A percentile compares a stretch with the other conserved stretches of the same genome.
Conservation (phyloP, 35 echinoderm and acorn worm species). For the Eucidaris tribuloides region DNA sequence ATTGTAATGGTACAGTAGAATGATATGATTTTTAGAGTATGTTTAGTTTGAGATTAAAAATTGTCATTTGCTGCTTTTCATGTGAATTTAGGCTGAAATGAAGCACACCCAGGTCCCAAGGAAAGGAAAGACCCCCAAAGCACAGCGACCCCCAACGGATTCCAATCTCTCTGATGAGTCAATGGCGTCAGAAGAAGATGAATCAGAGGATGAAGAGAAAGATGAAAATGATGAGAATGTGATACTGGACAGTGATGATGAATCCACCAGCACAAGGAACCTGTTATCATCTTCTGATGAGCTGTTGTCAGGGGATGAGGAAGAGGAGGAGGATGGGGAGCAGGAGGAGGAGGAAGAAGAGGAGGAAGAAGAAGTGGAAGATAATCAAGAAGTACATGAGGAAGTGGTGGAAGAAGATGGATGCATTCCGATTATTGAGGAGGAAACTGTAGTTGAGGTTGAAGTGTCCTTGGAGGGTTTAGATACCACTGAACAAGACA, state of each 20-base stretch:
- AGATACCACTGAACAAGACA: too few species aligned
- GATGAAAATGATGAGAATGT: neutral
- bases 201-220: neutral
- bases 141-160: neutral
- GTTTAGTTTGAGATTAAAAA: too few species aligned
- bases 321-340: neutral
- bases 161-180: neutral
- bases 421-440: neutral
- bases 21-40: too few species aligned
- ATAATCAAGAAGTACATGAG: neutral
- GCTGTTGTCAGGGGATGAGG: neutral
- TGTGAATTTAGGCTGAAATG: slow-evolving; percentile 14
- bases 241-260: neutral
- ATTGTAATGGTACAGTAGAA: too few species aligned
- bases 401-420: neutral
- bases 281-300: too few species aligned
- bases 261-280: neutral
- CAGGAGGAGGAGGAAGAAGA: neutral
- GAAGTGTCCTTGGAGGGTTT: too few species aligned
- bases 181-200: neutral
- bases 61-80: too few species aligned
- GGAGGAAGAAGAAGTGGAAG: neutral
- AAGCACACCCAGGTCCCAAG: neutral
- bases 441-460: too few species aligned
- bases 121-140: neutral